phyloP scores from a whole-genome alignment of 1,140 invertebrate genomes.

The Trachelipus rathkii region DNA sequence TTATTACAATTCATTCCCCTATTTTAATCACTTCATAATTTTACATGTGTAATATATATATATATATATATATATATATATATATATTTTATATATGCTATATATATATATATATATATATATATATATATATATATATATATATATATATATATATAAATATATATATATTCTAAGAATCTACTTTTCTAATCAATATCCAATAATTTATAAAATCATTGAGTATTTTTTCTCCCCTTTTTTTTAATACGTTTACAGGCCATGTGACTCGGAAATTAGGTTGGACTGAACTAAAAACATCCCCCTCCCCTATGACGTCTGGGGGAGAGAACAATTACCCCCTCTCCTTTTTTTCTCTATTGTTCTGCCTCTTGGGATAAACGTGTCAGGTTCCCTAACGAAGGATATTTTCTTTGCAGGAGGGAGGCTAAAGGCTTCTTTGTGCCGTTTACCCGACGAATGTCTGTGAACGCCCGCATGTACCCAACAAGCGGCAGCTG shows the following conservation, averaged over 20 bases:
- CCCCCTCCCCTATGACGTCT: not conserved
- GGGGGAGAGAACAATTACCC: not conserved
- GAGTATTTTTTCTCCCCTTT: not conserved
- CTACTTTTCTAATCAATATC: not conserved
- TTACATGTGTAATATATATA: not conserved
- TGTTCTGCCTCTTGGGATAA: not conserved
- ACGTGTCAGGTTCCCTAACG: constrained; percentile 8
- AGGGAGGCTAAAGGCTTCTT: not conserved
- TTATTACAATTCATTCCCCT: not conserved
- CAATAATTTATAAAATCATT: not conserved
- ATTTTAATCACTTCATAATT: constrained; percentile 8
- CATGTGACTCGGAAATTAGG: constrained; percentile 2
- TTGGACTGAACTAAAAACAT: not conserved
- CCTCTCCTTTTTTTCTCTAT: not conserved
- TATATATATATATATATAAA: not conserved
- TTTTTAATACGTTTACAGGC: not conserved
- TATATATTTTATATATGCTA: not conserved
- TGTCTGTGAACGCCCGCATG: constrained; percentile 1
- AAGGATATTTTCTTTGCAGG: constrained; percentile 10
- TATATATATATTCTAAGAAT: not conserved
- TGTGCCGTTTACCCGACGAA: constrained; percentile 4
- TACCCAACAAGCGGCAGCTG: constrained; percentile 1
- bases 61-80: too few relatives aligned
- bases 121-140: not conserved
- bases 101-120: not conserved